These are phyloP conservation scores for Isoperla grammatica DNA, from an alignment of 2,888 invertebrate genomes.

Conservation along the genomic window DNA sequence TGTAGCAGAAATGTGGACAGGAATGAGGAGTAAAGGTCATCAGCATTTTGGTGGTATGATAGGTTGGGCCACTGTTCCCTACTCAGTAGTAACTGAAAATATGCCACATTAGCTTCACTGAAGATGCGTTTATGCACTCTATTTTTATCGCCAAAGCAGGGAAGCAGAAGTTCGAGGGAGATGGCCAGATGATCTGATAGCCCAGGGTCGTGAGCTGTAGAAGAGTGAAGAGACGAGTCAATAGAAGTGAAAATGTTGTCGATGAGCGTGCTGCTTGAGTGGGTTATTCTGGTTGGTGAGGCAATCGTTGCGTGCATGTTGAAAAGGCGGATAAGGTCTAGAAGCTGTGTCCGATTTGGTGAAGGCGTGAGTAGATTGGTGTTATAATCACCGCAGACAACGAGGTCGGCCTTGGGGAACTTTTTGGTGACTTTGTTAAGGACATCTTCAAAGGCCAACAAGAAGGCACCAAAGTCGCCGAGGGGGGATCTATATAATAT, in stretches of 20 bases:
- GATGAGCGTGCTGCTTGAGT: background rate
- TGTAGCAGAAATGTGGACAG: no score
- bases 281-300: constrained; percentile 1
- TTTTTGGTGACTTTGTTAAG: background rate
- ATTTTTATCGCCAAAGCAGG: no score
- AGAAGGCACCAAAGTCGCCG: background rate
- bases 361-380: background rate
- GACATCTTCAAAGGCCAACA: background rate
- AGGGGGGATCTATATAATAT: constrained; percentile 7
- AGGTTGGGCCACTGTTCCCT: no score
- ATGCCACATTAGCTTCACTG: no score
- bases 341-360: background rate
- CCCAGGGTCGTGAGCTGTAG: background rate
- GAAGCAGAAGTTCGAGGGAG: no score
- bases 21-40: no score
- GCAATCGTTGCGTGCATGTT: background rate
- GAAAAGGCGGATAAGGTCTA: constrained; percentile 3
- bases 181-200: background rate
- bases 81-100: no score
- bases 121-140: no score
- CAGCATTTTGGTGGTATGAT: no score
- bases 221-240: background rate
- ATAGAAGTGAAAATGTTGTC: constrained; percentile 10
- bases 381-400: background rate
- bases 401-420: background rate